Base-by-base conservation (phyloP, 1,140 invertebrate genomes). In the Dermatophagoides farinae region DNA sequence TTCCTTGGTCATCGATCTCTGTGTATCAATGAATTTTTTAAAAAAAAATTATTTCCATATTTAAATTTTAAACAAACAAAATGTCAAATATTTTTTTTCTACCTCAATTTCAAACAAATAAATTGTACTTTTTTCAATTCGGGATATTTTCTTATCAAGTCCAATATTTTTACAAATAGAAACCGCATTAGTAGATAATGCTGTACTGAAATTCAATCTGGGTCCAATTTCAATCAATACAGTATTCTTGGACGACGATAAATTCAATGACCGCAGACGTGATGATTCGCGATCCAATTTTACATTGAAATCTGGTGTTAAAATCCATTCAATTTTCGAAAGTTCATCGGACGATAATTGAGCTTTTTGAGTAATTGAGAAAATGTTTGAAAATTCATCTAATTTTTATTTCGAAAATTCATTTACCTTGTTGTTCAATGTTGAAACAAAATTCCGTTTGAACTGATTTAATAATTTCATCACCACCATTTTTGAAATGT, bases 181-280 rank as follows among this genome's bases (percentile, higher is more conserved):
- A 5, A 95, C 85, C 53, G 88, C 86, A 74, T 97, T 96, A 63
- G 86, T 92, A 1, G 88, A 95, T 68, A 88, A 88, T 0, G 90
- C 81, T 43, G 90, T 93, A 11, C 86, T 91, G 71, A 93, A 93
- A 72, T 90, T 93, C 61, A 91, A 79, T 69, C 87, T 71, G 44
- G 74, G 75, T 41, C 75, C 75, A 61, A 76, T 72, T 65, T 76
- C 75, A 54, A 76, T 64, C 0, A 74, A 47, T 14, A 70, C 25
- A 1, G 11, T 10, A 14, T 44, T 20, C 14, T 52, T 22, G 8
- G 8, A 5, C 1, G 52, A 54, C 16, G 51, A 53, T 25, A 52
- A 37, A 51, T n/a, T 38, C 53, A 20, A 31, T 1, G 11, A 20
- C 12, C 39, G 50, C 18, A 55, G 44, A 10, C 63, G 64, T 11